A percentile compares a stretch with the other conserved stretches of the same genome.
Conservation (phyloP, 1,140 invertebrate species). For the Eriocheir sinensis region DNA sequence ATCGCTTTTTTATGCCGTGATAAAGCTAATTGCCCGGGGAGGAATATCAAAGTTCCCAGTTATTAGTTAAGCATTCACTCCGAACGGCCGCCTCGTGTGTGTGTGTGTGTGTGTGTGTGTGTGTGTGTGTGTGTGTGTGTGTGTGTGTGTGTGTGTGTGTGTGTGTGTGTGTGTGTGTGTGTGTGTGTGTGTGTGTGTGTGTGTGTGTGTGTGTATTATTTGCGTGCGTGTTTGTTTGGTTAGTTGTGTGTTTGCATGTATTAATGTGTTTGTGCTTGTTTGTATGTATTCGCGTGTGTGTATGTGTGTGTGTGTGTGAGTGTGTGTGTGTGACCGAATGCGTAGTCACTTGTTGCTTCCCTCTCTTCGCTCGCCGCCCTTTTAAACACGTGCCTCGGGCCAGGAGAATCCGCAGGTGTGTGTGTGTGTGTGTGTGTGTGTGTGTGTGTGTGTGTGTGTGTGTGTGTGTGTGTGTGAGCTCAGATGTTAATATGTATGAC, state of each 20-base stretch:
- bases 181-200: slow-evolving; percentile 14
- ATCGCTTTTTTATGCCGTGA: too few species aligned
- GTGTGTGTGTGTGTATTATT: slow-evolving; percentile 2
- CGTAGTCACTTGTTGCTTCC: background rate
- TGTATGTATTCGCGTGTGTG: background rate
- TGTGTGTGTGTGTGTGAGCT: slow-evolving; percentile 29
- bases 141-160: slow-evolving; percentile 28
- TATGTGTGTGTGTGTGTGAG: slow-evolving; percentile 18
- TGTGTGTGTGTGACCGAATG: background rate
- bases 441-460: background rate
- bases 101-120: slow-evolving; percentile 37
- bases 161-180: slow-evolving; percentile 21
- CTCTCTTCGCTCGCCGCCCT: background rate
- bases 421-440: slow-evolving; percentile 11
- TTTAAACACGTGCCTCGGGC: background rate
- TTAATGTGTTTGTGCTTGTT: slow-evolving; percentile 32
- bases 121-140: background rate
- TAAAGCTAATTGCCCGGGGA: background rate
- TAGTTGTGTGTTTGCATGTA: background rate
- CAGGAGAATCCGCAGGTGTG: background rate
- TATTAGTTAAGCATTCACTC: too few species aligned
- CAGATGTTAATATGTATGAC: background rate
- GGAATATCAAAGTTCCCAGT: background rate
- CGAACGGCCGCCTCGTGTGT: background rate
- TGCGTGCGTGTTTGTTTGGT: background rate